Evolutionary conservation across 2,797 vertebrate genomes (phyloP).

Genomic region (Enteromius viviparus): DNA sequence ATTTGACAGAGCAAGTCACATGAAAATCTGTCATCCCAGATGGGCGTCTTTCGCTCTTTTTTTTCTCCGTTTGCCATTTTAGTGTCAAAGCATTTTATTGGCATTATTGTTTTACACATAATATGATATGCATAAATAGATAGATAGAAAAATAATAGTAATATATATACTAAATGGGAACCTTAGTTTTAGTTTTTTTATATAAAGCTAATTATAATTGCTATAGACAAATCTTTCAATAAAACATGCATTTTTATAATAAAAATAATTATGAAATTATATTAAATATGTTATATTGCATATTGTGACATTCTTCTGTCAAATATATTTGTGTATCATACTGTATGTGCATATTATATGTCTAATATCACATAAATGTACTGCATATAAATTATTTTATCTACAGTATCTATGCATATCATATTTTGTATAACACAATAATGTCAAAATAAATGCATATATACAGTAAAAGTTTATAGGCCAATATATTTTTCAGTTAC

Average conservation of each 20-base stretch:
- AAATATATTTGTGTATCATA: background rate
- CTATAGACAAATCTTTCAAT: background rate
- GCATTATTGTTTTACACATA: background rate
- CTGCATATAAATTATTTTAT: background rate
- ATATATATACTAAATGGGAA: background rate
- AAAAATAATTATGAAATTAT: background rate
- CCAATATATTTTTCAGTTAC: background rate
- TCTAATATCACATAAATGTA: background rate
- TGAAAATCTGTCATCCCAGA: background rate
- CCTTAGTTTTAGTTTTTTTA: background rate
- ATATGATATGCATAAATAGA: background rate
- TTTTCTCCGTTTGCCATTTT: background rate
- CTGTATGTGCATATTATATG: background rate
- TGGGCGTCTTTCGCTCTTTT: background rate
- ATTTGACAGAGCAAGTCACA: constrained; percentile 32
- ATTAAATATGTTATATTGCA: background rate
- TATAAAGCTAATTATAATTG: background rate
- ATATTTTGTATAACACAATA: no score
- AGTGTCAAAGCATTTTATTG: background rate
- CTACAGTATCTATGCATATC: no score
- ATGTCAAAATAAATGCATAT: background rate
- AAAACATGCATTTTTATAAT: background rate
- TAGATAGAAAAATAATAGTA: background rate
- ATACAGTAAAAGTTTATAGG: background rate
- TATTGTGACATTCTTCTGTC: background rate